These are phyloP conservation scores for Cistogaster globosa DNA, from an alignment of 2,888 invertebrate species.

Conservation along the genomic window DNA sequence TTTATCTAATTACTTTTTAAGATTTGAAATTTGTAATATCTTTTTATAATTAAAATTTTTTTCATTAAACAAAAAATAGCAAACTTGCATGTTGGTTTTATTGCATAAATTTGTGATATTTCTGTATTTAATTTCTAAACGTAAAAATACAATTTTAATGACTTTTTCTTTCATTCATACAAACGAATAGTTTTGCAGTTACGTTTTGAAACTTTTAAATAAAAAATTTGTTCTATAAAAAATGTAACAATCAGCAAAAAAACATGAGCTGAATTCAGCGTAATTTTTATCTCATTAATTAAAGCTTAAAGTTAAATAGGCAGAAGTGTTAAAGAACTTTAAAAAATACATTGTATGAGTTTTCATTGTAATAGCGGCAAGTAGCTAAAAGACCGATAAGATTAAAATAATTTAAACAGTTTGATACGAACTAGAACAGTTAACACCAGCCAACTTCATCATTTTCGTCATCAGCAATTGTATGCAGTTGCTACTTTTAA, in stretches of 20 bases:
- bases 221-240: slow-evolving; percentile 58
- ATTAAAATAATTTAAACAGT: slow-evolving; percentile 66
- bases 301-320: slow-evolving; percentile 64
- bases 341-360: slow-evolving; percentile 61
- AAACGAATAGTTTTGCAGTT: slow-evolving; percentile 12
- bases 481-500: neutral
- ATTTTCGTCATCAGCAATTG: neutral
- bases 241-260: slow-evolving; percentile 48
- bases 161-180: slow-evolving; percentile 19
- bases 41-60: slow-evolving; percentile 30
- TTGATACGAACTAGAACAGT: slow-evolving; percentile 67
- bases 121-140: slow-evolving; percentile 11
- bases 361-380: slow-evolving; percentile 65
- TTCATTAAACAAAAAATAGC: neutral
- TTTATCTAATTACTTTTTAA: slow-evolving; percentile 8
- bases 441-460: slow-evolving; percentile 58
- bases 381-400: slow-evolving; percentile 70
- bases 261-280: slow-evolving; percentile 2
- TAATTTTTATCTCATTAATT: slow-evolving; percentile 60
- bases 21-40: neutral
- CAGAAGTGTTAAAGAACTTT: slow-evolving; percentile 45
- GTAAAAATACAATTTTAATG: slow-evolving; percentile 18
- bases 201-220: slow-evolving; percentile 52
- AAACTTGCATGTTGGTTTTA: slow-evolving; percentile 49
- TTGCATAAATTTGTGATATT: slow-evolving; percentile 42